Conservation (phyloP, 2,797 vertebrate species). For the Crypturellus tataupa region DNA sequence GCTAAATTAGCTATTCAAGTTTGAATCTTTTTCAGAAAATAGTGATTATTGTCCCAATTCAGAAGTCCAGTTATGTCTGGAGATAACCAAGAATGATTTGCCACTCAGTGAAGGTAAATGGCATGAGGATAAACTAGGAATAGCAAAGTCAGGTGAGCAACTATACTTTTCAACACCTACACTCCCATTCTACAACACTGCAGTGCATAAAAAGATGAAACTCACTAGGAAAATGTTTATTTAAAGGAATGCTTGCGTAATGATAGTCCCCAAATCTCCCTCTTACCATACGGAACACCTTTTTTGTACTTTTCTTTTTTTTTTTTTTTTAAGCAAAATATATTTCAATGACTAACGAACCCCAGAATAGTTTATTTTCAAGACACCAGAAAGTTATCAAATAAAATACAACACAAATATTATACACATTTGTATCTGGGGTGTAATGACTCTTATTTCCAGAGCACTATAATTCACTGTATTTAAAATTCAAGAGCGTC, state of each 20-base stretch:
- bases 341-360: not conserved
- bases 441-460: not conserved
- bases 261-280: not conserved
- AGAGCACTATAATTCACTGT: not conserved
- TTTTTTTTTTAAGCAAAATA: not conserved
- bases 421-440: not conserved
- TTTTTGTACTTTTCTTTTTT: not conserved
- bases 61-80: not conserved
- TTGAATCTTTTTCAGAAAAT: not conserved
- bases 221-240: not conserved
- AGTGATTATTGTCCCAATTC: not conserved
- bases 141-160: not conserved
- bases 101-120: fast-evolving
- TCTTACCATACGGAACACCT: not conserved
- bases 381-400: not conserved
- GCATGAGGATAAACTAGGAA: not conserved
- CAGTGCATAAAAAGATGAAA: not conserved
- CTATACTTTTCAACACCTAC: not conserved
- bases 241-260: not conserved
- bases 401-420: not conserved
- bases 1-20: not conserved
- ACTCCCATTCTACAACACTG: not conserved
- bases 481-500: not conserved
- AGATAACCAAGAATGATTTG: fast-evolving
- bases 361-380: not conserved